phyloP scores from a whole-genome alignment of 2,888 invertebrate genomes.

The Gryllus longicercus region DNA sequence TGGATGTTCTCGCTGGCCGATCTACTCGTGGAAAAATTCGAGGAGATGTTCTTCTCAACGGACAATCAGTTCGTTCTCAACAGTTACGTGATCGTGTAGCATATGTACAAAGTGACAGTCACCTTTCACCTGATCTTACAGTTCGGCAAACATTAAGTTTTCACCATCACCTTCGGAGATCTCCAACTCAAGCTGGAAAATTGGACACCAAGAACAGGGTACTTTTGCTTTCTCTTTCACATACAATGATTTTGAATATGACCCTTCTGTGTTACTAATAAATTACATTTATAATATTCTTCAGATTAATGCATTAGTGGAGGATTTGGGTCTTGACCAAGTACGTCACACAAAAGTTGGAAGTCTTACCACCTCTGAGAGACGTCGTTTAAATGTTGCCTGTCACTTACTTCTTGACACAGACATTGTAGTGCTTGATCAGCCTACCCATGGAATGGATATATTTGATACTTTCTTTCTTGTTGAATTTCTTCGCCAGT shows the following conservation, averaged over 20 bases:
- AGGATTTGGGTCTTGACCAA: slow-evolving; percentile 86
- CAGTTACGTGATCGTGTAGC: slow-evolving; percentile 70
- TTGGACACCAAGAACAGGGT: slow-evolving; percentile 50
- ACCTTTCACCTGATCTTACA: slow-evolving; percentile 81
- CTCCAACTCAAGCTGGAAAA: slow-evolving; percentile 24
- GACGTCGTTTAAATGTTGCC: slow-evolving; percentile 81
- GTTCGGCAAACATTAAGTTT: slow-evolving; percentile 86
- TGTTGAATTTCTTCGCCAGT: slow-evolving; percentile 88
- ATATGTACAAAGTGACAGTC: slow-evolving; percentile 70
- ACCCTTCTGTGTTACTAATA: background rate
- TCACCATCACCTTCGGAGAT: slow-evolving; percentile 67
- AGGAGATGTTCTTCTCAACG: slow-evolving; percentile 83
- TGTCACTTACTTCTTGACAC: slow-evolving; percentile 83
- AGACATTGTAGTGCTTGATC: slow-evolving; percentile 81
- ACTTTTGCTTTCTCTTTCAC: background rate
- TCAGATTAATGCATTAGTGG: slow-evolving; percentile 82
- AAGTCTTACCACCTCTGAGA: slow-evolving; percentile 82
- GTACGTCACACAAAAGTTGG: slow-evolving; percentile 83
- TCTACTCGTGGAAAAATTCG: slow-evolving; percentile 53
- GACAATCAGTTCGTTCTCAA: slow-evolving; percentile 70
- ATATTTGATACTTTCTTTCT: slow-evolving; percentile 95
- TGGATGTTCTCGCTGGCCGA: slow-evolving; percentile 79
- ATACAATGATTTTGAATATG: background rate
- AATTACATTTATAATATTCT: background rate
- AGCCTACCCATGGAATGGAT: slow-evolving; percentile 85